Percentiles rank a stretch among this genome's conserved stretches.
Conservation (phyloP, 2,113 vertebrate species). For the Sander lucioperca region DNA sequence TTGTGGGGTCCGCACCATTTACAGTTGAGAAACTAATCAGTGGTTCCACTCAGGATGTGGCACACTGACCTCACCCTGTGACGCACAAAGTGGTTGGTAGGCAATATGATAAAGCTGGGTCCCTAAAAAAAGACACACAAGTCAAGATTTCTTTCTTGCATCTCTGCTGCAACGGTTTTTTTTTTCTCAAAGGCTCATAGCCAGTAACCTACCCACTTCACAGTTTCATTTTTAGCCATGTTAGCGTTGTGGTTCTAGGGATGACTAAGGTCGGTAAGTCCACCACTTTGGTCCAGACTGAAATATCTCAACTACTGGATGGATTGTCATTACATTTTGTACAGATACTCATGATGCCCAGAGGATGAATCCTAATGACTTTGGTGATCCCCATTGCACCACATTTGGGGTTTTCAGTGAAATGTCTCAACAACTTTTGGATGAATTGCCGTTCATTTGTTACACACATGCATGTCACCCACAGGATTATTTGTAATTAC, state of each 20-base stretch:
- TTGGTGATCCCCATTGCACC: background rate
- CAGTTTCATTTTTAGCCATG: background rate
- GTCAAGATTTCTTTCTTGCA: background rate
- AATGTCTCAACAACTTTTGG: background rate
- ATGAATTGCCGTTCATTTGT: background rate
- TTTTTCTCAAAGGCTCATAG: background rate
- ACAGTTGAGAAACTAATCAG: background rate
- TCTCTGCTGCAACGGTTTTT: background rate
- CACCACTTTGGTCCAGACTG: background rate
- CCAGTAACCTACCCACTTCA: background rate
- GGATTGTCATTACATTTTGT: background rate
- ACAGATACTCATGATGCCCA: background rate
- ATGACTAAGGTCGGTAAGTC: background rate
- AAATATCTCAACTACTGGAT: background rate
- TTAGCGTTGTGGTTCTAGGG: background rate
- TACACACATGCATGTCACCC: background rate
- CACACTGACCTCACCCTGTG: slow-evolving; percentile 7
- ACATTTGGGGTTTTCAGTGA: background rate
- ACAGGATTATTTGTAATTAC: background rate
- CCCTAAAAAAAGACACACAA: background rate
- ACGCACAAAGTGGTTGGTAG: background rate
- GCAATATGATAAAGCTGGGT: background rate
- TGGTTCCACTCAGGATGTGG: slow-evolving; percentile 1
- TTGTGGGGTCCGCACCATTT: background rate
- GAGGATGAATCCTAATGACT: background rate